These are phyloP conservation scores for Willowsia nigromaculata DNA, from an alignment of 2,888 invertebrate species.

Conservation along the genomic window DNA sequence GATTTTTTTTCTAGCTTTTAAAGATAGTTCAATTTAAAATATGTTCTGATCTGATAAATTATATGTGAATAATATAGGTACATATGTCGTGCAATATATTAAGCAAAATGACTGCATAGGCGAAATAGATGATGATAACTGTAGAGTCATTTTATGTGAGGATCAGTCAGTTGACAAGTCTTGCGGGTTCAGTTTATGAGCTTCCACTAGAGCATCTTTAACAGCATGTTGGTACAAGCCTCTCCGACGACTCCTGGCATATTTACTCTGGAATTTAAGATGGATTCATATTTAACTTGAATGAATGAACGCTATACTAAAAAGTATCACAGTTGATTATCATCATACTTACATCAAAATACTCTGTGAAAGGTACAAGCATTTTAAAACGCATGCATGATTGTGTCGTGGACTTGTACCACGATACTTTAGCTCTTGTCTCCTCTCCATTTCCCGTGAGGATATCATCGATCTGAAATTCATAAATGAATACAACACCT, in stretches of 20 bases:
- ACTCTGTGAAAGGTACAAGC: constrained; percentile 71
- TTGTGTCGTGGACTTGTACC: constrained; percentile 74
- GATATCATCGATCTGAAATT: constrained; percentile 73
- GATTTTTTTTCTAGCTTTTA: not conserved
- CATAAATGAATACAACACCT: no score
- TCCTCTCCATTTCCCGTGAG: constrained; percentile 52
- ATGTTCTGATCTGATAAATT: not conserved
- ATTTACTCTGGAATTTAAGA: constrained; percentile 70
- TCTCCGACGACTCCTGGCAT: constrained; percentile 65
- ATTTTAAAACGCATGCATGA: constrained; percentile 73
- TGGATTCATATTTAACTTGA: not conserved
- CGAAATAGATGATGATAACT: not conserved
- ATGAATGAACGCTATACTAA: not conserved
- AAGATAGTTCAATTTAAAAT: no score
- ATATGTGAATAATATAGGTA: not conserved
- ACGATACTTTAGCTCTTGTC: constrained; percentile 73
- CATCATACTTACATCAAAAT: constrained; percentile 73
- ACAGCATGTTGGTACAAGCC: constrained; percentile 76
- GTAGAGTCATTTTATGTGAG: not conserved
- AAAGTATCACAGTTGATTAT: not conserved
- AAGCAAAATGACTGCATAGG: not conserved
- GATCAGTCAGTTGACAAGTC: constrained; percentile 72
- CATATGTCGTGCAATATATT: constrained; percentile 1
- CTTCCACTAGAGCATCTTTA: constrained; percentile 74
- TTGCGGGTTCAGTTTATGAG: constrained; percentile 69